Conservation (phyloP, 2,797 vertebrate species). For the Hipposideros larvatus region DNA sequence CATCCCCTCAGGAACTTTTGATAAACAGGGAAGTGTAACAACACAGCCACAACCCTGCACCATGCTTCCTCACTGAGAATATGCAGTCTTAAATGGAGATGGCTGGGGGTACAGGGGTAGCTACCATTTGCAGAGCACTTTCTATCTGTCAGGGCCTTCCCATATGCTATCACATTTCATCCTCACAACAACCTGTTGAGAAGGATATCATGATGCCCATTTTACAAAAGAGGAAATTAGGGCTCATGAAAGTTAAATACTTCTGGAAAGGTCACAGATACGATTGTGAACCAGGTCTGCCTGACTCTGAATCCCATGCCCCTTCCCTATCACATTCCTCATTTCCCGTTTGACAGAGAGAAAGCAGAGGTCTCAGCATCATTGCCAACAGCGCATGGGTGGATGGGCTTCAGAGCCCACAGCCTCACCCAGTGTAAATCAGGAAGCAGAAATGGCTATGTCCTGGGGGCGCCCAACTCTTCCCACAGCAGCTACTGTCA, state of each 20-base stretch:
- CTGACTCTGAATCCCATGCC: background rate
- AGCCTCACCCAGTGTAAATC: background rate
- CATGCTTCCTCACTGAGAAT: background rate
- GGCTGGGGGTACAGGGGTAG: rapidly evolving
- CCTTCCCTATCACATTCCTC: background rate
- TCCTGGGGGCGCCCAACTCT: background rate
- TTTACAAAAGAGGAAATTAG: constrained; percentile 4
- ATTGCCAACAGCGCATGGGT: rapidly evolving
- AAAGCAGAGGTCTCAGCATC: background rate
- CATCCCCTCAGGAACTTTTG: background rate
- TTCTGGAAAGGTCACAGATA: background rate
- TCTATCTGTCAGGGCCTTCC: background rate
- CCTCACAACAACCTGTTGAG: background rate
- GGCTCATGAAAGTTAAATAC: background rate
- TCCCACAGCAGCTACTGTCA: background rate
- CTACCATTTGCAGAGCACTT: background rate
- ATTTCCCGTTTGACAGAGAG: background rate
- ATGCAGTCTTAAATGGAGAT: background rate
- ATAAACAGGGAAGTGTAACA: background rate
- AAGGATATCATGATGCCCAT: background rate
- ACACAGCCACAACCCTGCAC: background rate
- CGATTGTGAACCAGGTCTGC: background rate
- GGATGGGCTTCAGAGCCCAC: background rate
- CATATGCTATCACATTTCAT: background rate
- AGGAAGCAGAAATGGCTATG: background rate